Evolutionary conservation across 2,113 vertebrate genomes (phyloP).

Genomic region (Mesocricetus auratus): DNA sequence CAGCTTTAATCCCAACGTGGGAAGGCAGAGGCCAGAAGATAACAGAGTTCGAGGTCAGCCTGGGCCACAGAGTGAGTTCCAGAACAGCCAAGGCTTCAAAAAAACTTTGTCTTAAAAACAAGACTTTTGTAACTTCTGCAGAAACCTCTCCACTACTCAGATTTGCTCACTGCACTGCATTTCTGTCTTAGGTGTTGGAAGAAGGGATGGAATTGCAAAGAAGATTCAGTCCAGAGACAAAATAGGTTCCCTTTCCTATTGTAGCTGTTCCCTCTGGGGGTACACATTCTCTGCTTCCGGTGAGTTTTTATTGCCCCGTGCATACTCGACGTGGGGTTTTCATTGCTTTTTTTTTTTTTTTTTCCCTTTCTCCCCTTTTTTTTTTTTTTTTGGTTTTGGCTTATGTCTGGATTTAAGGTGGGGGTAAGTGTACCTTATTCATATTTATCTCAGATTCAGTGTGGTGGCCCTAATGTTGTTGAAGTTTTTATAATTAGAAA

Average conservation of each 20-base stretch:
- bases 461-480: not conserved
- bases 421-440: constrained; percentile 3
- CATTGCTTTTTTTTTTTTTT: not conserved
- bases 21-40: not conserved
- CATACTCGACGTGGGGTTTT: constrained; percentile 26
- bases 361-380: too few relatives aligned
- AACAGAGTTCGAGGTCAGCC: not conserved
- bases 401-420: constrained; percentile 38
- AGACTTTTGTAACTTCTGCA: not conserved
- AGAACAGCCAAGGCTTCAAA: not conserved
- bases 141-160: not conserved
- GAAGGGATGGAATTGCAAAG: constrained; percentile 83
- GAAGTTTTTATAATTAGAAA: not conserved
- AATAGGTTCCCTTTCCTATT: constrained; percentile 78
- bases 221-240: constrained; percentile 82
- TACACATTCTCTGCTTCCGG: constrained; percentile 80
- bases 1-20: not conserved
- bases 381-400: constrained; percentile 39
- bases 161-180: constrained; percentile 61
- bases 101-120: not conserved
- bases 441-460: not conserved
- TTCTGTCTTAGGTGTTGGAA: constrained; percentile 79
- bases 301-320: constrained; percentile 82
- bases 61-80: not conserved
- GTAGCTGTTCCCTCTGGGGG: constrained; percentile 74